Base-by-base conservation (phyloP, 2,113 vertebrate species). In the Hemiscyllium ocellatum region DNA sequence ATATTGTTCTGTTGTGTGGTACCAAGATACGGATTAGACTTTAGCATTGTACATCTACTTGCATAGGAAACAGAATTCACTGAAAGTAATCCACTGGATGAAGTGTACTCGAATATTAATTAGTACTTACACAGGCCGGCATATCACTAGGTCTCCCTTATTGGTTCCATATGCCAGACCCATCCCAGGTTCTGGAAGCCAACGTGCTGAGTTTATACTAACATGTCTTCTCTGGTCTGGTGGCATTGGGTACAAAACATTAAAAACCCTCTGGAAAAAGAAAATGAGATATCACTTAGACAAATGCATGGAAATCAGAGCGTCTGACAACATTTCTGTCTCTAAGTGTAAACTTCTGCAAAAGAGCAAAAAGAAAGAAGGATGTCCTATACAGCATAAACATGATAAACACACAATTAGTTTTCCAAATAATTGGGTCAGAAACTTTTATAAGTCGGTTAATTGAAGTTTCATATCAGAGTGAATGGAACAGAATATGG, bases 101-200 rank as follows among this genome's bases (percentile, higher is more conserved):
- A 95, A 72, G 37, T 72, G 94, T 24, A 72, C 69, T 33, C 76
- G 5, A 95, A 95, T 50, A 29, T 72, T 52, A 72, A 95, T 65
- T n/a, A 65, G 70, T 95, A 98, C 99, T 99, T 98, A 99, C 99
- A 99, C 99, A 95, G 99, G 99, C 95, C 99, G 98, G 96, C 99
- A 99, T 96, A 99, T 99, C 97, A 99, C 99, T 97, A 99, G 97
- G 97, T 99, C 99, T 95, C 99, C 99, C 96, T 99, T 99, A 98
- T 99, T 99, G 97, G 99, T 99, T 95, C 99, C 99, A 5, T 99
- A 99, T 0, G 99, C 99, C 97, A 99, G 97, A 96, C 99, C 99
- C 95, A 99, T 98, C 52, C 99, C 99, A 0, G 99, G 99, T 72
- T 99, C 99, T 0, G 99, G 99, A 86, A 99, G 98, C 99, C 99